Conservation (phyloP, 1,140 invertebrate genomes). For the Scaptomyza graminum region DNA sequence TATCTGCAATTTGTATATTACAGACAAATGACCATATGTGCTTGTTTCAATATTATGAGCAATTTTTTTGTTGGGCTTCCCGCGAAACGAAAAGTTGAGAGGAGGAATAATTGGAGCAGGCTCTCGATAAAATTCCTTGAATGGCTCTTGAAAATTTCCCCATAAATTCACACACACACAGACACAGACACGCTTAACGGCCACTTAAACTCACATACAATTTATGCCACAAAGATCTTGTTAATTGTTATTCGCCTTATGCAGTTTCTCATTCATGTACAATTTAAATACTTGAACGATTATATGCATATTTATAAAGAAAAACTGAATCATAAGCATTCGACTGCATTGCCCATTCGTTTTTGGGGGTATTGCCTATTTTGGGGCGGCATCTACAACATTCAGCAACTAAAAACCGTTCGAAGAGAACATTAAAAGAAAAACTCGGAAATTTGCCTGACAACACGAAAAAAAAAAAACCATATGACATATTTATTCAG, state of each 20-base stretch:
- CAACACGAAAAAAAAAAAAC: slow-evolving; percentile 2
- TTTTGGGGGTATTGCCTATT: slow-evolving; percentile 44
- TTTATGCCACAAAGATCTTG: slow-evolving; percentile 55
- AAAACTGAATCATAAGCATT: slow-evolving; percentile 56
- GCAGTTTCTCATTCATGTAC: too few species aligned
- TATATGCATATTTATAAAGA: slow-evolving; percentile 1
- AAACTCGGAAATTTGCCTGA: slow-evolving; percentile 36
- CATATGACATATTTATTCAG: slow-evolving; percentile 51
- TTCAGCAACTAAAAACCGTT: slow-evolving; percentile 27
- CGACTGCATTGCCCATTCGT: background rate
- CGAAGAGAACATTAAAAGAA: background rate
- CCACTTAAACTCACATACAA: slow-evolving; percentile 55
- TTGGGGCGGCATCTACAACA: slow-evolving; percentile 49
- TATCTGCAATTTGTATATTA: too few species aligned
- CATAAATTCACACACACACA: slow-evolving; percentile 18
- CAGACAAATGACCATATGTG: too few species aligned
- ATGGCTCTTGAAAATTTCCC: slow-evolving; percentile 27
- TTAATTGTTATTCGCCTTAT: slow-evolving; percentile 60
- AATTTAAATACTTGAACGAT: background rate
- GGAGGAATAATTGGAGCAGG: slow-evolving; percentile 36
- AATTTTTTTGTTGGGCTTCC: slow-evolving; percentile 10
- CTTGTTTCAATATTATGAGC: background rate
- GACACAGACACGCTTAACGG: slow-evolving; percentile 31
- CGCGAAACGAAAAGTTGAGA: slow-evolving; percentile 18
- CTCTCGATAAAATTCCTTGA: slow-evolving; percentile 48